Base-by-base conservation (phyloP, 2,888 invertebrate genomes). In the Agrypnus murinus region DNA sequence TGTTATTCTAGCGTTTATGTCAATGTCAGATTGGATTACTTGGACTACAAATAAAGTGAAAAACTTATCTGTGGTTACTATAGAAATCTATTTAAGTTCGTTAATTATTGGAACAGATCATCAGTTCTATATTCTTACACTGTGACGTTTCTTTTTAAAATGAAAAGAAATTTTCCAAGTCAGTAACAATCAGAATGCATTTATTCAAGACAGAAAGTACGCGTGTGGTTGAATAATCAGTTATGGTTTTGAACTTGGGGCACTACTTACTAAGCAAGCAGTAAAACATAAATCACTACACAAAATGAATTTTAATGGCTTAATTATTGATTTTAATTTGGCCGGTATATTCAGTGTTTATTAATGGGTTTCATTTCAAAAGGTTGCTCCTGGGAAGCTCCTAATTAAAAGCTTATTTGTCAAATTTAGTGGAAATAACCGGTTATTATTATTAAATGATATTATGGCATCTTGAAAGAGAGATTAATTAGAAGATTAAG, bases 221-320 rank as follows among this genome's bases (percentile, higher is more conserved):
- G 53, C 64, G 40, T 38, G 64, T 38, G 0, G 10, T 6, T 38
- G 53, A 12, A 64, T 64, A 64, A 64, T 64, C 40, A 19, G 64
- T 53, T 40, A 50, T 53, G 64, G 64, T 53, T 36, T 53, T 64
- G 40, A 62, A 62, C 53, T 58, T 46, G 50, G n/a, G 15, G 53
- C 25, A 17, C 64, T 38, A 64, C 64, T 64, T 64, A 31, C 38
- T 40, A 50, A 64, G 17, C 48, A 32, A 48, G 34, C 34, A n/a
- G 45, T 59, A 31, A 62, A 45, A 34, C 7, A 43, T 55, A 55
- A 55, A 55, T 15, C 55, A 55, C 34, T n/a, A n/a, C 53, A 14
- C 15, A 2, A 10, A 34, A 34, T 34, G 57, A 57, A 57, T 57
- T 57, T 57, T 38, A 57, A 34, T 55, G 12, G 1, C 10, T 25